Conservation (phyloP, 2,888 invertebrate species). For the Odontocolon sp. region DNA sequence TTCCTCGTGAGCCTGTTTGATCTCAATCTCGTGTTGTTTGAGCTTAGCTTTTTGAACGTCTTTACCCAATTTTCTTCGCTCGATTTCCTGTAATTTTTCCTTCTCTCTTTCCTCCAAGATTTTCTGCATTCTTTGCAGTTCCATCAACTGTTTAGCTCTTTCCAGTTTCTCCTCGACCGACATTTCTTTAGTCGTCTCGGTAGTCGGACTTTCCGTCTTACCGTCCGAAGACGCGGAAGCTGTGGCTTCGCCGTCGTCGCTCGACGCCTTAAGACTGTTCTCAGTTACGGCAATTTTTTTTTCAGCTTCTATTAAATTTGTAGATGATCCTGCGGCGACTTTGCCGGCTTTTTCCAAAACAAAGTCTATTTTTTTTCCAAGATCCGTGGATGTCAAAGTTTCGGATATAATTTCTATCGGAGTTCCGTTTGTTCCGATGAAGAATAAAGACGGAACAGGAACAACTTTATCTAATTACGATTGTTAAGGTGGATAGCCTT, state of each 20-base stretch:
- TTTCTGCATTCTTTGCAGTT: conserved; percentile 82
- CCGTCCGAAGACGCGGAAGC: not conserved
- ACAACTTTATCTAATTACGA: conserved; percentile 89
- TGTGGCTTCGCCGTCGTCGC: not conserved
- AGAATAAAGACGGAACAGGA: conserved; percentile 91
- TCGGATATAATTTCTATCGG: conserved; percentile 91
- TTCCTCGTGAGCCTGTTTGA: conserved; percentile 88
- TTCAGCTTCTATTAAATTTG: conserved; percentile 71
- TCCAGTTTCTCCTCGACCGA: conserved; percentile 83
- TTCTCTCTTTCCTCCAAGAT: conserved; percentile 86
- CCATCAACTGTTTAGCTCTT: conserved; percentile 86
- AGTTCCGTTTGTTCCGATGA: conserved; percentile 91
- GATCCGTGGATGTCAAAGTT: conserved; percentile 83
- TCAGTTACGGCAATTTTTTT: conserved; percentile 52
- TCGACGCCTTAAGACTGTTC: not conserved
- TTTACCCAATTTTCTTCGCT: conserved; percentile 88
- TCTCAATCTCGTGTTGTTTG: conserved; percentile 89
- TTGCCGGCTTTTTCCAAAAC: conserved; percentile 83
- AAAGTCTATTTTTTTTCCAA: conserved; percentile 85
- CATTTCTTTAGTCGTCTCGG: not conserved
- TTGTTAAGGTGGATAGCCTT: too few species aligned
- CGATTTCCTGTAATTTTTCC: conserved; percentile 85
- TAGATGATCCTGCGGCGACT: conserved; percentile 60
- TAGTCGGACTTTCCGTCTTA: not conserved
- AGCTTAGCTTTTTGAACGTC: conserved; percentile 87